Percentiles rank a stretch among this genome's conserved stretches.
Evolutionary conservation across 2,797 vertebrate species (phyloP).

Genomic region (Loris lydekkerianus): DNA sequence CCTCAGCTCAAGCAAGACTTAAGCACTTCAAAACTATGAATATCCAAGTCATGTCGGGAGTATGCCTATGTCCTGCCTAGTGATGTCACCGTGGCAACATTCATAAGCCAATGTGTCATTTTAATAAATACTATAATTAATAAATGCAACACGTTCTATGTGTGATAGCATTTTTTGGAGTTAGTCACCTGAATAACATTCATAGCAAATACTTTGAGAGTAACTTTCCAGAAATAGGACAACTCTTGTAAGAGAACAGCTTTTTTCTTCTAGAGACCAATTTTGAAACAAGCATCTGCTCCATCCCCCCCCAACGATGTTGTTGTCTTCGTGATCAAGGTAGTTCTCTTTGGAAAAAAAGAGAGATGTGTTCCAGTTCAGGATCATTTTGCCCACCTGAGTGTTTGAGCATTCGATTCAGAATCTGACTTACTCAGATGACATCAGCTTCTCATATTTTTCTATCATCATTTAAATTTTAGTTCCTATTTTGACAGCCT

Average conservation of each 20-base stretch:
- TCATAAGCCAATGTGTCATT: neutral
- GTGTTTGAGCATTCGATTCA: neutral
- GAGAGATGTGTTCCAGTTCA: neutral
- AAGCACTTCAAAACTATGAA: neutral
- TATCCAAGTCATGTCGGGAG: neutral
- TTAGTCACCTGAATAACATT: neutral
- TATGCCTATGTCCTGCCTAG: neutral
- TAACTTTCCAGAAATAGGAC: conserved; percentile 36
- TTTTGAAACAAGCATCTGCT: neutral
- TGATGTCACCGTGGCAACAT: neutral
- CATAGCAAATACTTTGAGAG: neutral
- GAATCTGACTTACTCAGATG: neutral
- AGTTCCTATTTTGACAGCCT: conserved; percentile 39
- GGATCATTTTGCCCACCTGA: neutral
- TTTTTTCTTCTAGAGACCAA: conserved; percentile 12
- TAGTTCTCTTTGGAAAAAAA: neutral
- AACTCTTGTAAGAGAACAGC: neutral
- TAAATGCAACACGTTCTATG: neutral
- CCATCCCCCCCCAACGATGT: neutral
- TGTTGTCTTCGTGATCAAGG: neutral
- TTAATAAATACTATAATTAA: neutral
- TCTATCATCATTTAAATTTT: conserved; percentile 41
- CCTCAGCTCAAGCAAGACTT: neutral
- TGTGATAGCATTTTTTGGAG: neutral
- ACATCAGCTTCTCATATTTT: neutral